Conservation (phyloP, 2,113 vertebrate genomes). For the Engystomops pustulosus region DNA sequence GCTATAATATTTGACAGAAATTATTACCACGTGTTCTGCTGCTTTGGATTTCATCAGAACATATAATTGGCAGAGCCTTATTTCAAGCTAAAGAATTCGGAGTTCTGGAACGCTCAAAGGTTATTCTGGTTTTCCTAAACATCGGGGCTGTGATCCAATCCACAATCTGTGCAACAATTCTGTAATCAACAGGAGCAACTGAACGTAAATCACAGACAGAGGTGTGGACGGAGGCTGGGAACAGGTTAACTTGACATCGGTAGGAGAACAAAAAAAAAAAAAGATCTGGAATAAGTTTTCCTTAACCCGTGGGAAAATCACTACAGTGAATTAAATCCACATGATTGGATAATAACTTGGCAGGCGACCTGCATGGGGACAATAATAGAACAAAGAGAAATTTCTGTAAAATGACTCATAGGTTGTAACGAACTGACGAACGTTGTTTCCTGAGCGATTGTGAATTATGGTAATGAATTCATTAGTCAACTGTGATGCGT, state of each 20-base stretch:
- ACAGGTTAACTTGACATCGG: neutral
- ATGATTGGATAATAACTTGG: slow-evolving; percentile 38
- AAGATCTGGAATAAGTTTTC: too few species aligned
- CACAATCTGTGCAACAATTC: neutral
- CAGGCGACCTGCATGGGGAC: neutral
- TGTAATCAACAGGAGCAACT: neutral
- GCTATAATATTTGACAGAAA: too few species aligned
- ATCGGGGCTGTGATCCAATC: neutral
- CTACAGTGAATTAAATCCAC: slow-evolving; percentile 27
- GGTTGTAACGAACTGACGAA: neutral
- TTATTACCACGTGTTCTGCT: too few species aligned
- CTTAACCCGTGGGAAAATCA: slow-evolving; percentile 24
- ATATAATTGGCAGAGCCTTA: too few species aligned
- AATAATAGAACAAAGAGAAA: slow-evolving; percentile 22
- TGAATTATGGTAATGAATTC: neutral
- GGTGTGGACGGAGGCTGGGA: too few species aligned
- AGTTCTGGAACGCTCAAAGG: too few species aligned
- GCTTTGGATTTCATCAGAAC: too few species aligned
- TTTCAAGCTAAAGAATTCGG: neutral
- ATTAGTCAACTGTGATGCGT: neutral
- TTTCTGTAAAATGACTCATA: slow-evolving; percentile 31
- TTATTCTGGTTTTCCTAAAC: neutral
- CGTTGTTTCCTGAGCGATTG: neutral
- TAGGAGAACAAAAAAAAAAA: too few species aligned
- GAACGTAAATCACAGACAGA: neutral